Evolutionary conservation across 2,113 vertebrate species (phyloP), one percentile per base, ranked within the genome.

Genomic region (Oxygymnocypris stewartii): DNA sequence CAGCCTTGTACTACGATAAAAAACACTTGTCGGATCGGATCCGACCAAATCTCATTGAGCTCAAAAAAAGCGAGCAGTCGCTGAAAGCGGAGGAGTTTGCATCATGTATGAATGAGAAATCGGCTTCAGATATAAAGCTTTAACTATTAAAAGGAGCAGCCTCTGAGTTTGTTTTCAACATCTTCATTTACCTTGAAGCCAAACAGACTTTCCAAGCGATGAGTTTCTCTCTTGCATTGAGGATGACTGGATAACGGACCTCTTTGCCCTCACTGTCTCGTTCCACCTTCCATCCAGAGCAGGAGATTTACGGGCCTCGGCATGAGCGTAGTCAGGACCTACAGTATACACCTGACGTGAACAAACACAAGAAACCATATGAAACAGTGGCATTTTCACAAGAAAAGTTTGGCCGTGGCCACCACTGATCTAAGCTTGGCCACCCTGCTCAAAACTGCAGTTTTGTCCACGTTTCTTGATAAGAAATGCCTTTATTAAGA

Each of bases 201-300:
- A 96, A 95, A 88, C 97, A 97, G 73, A 97, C 97, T 96, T 96
- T 97, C 96, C 97, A 97, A 77, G 97, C 97, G 86, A 97, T 97
- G 89, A 97, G 92, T 89, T 97, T 97, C 90, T 97, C 97, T 85
- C 96, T 93, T 84, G 97, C 97, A 85, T 97, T 97, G 75, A 97
- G 94, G 85, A 97, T 97, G 80, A 97, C 97, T 47, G 96, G 97
- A 78, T 97, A 97, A 7, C 97, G 94, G 13, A 97, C 97, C 95
- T 97, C 97, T 87, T 97, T 97, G 78, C 96, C 97, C 94, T 97
- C 97, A 51, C 96, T 97, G 67, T 97, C 96, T 78, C 97, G 90
- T 85, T 97, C 97, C 51, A 97, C 97, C 44, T 97, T 97, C 84
- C 97, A 86, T 97, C 97, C 31, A 97, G 91, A 51, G 97, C 97